These are phyloP conservation scores for Hipparchia semele DNA, from an alignment of 2,888 invertebrate species.

Conservation along the genomic window DNA sequence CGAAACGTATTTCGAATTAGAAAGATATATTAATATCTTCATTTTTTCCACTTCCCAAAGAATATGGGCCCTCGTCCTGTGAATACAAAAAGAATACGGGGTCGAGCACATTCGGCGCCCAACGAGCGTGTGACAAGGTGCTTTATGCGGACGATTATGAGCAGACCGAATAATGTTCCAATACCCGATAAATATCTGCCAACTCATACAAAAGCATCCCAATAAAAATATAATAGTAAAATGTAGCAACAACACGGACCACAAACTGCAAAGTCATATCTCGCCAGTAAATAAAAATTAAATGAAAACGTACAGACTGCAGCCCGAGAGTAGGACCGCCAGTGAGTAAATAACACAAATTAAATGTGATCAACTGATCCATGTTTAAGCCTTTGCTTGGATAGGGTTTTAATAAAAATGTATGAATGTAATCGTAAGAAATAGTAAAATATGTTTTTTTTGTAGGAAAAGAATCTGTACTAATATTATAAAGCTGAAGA, in stretches of 20 bases:
- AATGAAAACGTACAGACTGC: constrained; percentile 59
- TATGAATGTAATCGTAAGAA: no score
- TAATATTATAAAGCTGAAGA: no score
- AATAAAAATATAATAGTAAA: constrained; percentile 82
- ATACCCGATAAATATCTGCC: constrained; percentile 83
- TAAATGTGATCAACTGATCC: constrained; percentile 56
- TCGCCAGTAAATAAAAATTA: constrained; percentile 68
- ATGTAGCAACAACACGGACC: constrained; percentile 78
- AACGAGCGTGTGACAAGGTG: constrained; percentile 83
- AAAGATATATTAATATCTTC: constrained; percentile 83
- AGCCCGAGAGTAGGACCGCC: constrained; percentile 54
- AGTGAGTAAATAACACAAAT: constrained; percentile 59
- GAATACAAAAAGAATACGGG: constrained; percentile 77
- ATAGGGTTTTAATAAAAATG: neutral
- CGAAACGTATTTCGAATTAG: constrained; percentile 82
- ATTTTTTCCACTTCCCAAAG: constrained; percentile 82
- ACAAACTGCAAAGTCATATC: constrained; percentile 80
- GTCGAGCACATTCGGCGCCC: constrained; percentile 77
- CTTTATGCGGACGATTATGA: constrained; percentile 82
- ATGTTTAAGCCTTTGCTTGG: constrained; percentile 7
- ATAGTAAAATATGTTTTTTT: no score
- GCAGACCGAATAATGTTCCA: constrained; percentile 80
- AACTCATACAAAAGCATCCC: constrained; percentile 83
- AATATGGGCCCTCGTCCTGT: constrained; percentile 71
- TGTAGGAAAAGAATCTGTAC: no score